Conservation (phyloP, 2,113 vertebrate species). For the Limnothrissa miodon region DNA sequence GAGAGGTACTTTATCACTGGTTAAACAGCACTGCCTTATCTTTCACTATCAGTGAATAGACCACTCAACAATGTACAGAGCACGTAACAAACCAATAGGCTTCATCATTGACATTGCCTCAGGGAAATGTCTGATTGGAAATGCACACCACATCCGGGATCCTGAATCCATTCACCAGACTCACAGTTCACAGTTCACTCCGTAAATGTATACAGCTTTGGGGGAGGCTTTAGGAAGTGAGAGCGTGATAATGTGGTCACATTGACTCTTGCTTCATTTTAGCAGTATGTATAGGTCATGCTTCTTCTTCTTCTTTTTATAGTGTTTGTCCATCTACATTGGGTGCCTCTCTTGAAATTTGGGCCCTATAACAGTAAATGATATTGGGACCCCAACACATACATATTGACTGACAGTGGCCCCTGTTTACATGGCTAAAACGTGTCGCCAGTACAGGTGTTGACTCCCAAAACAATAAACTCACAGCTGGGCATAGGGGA, state of each 20-base stretch:
- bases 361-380: too few species aligned
- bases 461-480: background rate
- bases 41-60: constrained; percentile 11
- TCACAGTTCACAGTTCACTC: background rate
- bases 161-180: background rate
- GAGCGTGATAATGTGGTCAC: background rate
- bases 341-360: too few species aligned
- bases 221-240: background rate
- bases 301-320: too few species aligned
- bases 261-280: too few species aligned
- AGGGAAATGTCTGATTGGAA: background rate
- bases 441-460: background rate
- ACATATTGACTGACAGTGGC: too few species aligned
- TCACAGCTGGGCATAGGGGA: background rate
- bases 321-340: too few species aligned
- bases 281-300: too few species aligned
- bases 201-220: background rate
- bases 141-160: background rate
- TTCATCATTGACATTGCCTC: background rate
- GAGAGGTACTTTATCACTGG: constrained; percentile 52
- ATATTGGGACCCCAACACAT: too few species aligned
- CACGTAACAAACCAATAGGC: constrained; percentile 22
- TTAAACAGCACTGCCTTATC: constrained; percentile 47
- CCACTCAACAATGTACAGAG: constrained; percentile 33
- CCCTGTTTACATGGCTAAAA: too few species aligned